These are phyloP conservation scores for Peromyscus leucopus DNA, from an alignment of 2,113 vertebrate genomes.

Conservation along the genomic window DNA sequence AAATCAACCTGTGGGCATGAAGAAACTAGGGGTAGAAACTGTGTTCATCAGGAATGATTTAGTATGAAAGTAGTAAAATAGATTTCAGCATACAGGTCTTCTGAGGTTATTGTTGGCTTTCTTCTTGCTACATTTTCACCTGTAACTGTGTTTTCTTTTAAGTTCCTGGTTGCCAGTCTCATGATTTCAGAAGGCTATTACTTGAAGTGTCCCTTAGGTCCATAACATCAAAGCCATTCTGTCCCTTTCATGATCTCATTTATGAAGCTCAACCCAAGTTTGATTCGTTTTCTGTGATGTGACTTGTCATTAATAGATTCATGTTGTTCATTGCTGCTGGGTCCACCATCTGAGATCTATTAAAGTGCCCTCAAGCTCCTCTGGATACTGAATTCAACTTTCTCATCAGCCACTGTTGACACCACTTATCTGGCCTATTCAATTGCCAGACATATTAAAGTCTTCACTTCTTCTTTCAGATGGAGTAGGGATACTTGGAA, in stretches of 20 bases:
- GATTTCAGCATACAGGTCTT: neutral
- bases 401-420: slow-evolving; percentile 12
- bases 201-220: neutral
- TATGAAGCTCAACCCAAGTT: slow-evolving; percentile 1
- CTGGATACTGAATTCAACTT: slow-evolving; percentile 20
- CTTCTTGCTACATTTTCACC: neutral
- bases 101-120: neutral
- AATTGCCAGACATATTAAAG: neutral
- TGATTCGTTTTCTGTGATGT: slow-evolving; percentile 49
- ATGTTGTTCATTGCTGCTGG: neutral
- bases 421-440: neutral
- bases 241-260: slow-evolving; percentile 59
- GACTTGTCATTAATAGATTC: slow-evolving; percentile 46
- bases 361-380: slow-evolving; percentile 1
- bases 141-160: neutral
- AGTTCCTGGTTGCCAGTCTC: neutral
- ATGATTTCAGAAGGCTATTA: neutral
- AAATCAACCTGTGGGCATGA: neutral
- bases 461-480: neutral
- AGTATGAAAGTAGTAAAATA: neutral
- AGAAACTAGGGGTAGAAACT: neutral
- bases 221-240: slow-evolving; percentile 32
- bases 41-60: neutral
- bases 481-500: neutral
- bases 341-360: neutral